These are phyloP conservation scores for Escarpia spicata DNA, from an alignment of 2,888 invertebrate genomes.

Conservation along the genomic window DNA sequence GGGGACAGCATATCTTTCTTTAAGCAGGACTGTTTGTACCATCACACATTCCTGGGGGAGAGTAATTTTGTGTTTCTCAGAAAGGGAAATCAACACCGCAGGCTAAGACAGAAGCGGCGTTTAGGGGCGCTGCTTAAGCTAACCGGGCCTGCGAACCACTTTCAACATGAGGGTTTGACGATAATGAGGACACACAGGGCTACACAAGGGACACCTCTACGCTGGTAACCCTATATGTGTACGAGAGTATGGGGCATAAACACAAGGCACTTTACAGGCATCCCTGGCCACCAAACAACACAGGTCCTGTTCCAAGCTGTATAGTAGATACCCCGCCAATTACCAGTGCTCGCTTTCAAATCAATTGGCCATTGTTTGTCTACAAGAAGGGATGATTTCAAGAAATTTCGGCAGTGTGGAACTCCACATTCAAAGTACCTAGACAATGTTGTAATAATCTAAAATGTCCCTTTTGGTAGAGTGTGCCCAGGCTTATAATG, in stretches of 20 bases:
- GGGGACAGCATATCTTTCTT: not conserved
- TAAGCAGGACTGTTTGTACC: not conserved
- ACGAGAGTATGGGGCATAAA: not conserved
- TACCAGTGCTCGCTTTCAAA: not conserved
- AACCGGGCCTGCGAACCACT: not conserved
- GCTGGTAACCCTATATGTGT: not conserved
- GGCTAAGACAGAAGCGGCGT: not conserved
- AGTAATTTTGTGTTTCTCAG: not conserved
- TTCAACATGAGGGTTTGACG: not conserved
- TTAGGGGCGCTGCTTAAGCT: not conserved
- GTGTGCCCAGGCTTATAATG: not conserved
- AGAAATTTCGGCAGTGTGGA: not conserved
- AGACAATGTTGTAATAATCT: not conserved
- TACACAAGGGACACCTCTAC: not conserved
- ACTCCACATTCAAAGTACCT: not conserved
- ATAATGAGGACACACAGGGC: not conserved
- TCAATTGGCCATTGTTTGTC: conserved; percentile 6
- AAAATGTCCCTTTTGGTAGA: not conserved
- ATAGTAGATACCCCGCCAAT: not conserved
- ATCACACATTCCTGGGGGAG: not conserved
- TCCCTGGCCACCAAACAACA: not conserved
- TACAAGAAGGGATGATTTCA: not conserved
- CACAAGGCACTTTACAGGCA: too few relatives aligned
- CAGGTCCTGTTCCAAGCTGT: not conserved
- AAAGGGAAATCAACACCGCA: not conserved